Evolutionary conservation across 2,888 invertebrate genomes (phyloP).

Genomic region (Temnothorax unifasciatus): DNA sequence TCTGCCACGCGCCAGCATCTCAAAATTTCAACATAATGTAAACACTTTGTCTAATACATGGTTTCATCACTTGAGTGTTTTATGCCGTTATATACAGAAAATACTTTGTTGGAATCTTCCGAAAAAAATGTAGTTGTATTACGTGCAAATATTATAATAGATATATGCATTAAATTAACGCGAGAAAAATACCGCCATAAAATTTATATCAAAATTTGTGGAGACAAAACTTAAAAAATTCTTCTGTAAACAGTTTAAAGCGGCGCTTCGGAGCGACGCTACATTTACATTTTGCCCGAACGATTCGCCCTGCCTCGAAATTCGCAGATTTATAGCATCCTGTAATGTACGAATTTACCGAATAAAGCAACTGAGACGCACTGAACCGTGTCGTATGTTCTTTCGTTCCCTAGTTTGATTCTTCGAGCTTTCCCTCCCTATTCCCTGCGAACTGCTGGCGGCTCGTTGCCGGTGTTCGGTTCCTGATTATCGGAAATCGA

Average conservation of each 20-base stretch:
- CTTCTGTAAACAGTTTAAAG: background rate
- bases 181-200: background rate
- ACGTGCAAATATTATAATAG: background rate
- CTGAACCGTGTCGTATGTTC: constrained; percentile 69
- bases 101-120: background rate
- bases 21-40: constrained; percentile 2
- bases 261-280: background rate
- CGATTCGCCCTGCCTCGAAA: constrained; percentile 16
- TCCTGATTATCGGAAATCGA: constrained; percentile 81
- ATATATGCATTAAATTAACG: background rate
- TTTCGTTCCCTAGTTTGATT: constrained; percentile 57
- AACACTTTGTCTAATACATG: background rate
- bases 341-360: constrained; percentile 57
- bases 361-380: constrained; percentile 62
- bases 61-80: background rate
- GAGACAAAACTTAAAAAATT: background rate
- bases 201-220: background rate
- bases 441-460: constrained; percentile 66
- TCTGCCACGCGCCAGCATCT: constrained; percentile 9
- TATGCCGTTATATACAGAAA: background rate
- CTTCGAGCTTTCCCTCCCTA: constrained; percentile 62
- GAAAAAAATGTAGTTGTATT: background rate
- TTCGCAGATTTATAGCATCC: constrained; percentile 39
- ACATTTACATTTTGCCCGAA: constrained; percentile 18
- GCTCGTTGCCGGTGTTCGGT: constrained; percentile 74